Percentiles rank a stretch among this genome's conserved stretches.
phyloP scores from a whole-genome alignment of 2,888 invertebrate species.

The Leuctra nigra region DNA sequence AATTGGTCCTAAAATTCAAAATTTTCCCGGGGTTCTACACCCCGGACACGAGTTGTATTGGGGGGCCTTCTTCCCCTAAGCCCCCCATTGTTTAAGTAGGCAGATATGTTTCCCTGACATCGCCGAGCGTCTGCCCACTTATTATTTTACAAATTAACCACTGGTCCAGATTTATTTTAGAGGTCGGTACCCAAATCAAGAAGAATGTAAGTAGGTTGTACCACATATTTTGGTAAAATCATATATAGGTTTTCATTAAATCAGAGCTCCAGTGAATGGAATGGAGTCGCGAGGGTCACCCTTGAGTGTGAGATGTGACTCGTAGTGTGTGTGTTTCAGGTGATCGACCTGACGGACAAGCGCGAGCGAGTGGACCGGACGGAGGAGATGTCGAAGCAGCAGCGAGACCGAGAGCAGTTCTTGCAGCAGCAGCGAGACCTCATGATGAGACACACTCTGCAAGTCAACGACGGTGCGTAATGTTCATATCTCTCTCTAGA shows the following conservation, averaged over 20 bases:
- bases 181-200: no score
- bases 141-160: no score
- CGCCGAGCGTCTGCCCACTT: no score
- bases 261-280: no score
- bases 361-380: slow-evolving; percentile 37
- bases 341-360: slow-evolving; percentile 71
- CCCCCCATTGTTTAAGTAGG: no score
- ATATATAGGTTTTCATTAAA: not conserved
- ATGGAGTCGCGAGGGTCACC: no score
- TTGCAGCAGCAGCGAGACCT: slow-evolving; percentile 59
- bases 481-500: not conserved
- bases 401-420: slow-evolving; percentile 52
- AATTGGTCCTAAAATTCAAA: no score
- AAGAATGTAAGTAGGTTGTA: not conserved
- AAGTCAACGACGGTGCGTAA: slow-evolving; percentile 37
- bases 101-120: no score
- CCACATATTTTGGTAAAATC: not conserved
- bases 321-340: slow-evolving; percentile 38
- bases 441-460: slow-evolving; percentile 53
- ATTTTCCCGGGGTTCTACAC: no score
- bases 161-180: no score
- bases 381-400: slow-evolving; percentile 48
- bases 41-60: no score
- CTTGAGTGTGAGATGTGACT: not conserved
- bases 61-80: no score